Base-by-base conservation (phyloP, 2,113 vertebrate species). In the Salvelinus namaycush region DNA sequence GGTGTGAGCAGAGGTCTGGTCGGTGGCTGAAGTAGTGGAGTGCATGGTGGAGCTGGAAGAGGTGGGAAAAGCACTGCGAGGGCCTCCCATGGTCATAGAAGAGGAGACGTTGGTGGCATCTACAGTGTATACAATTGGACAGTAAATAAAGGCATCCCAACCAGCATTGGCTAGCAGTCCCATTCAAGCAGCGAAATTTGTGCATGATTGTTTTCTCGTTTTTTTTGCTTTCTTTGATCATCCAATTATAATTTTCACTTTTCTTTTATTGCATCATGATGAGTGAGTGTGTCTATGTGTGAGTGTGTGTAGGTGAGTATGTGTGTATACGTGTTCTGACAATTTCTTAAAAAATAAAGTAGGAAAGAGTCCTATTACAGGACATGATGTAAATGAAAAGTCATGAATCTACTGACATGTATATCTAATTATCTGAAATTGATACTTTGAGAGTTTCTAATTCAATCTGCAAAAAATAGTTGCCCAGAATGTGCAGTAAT, bases 61-160 rank as follows among this genome's bases (percentile, higher is more conserved):
- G 94, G 94, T 96, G 94, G 97, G 93, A 96, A 96, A 97, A 96
- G 96, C 96, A 96, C 95, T 98, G 96, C 96, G 94, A 95, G 95
- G 96, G 96, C 96, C 96, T 95, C 97, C 96, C 95, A 95, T 96
- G 96, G 96, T 97, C 96, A 95, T 95, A 94, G 96, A 95, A 93
- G 96, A 96, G 93, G 95, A 95, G 96, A 94, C 91, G 93, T 94
- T 94, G 93, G 94, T 95, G 93, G 95, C 96, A 99, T 99, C 98
- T 99, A 97, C 91, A 93, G 96, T 96, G 88, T 89, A 96, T 95
- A 99, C 91, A 97, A 97, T 96, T 92, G 91, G 91, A 94, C 89
- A 95, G 96, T 99, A 87, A 98, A 95, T 96, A 96, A 92, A 94
- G 90, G 83, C 77, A 89, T 90, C 92, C 88, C 86, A 85, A 92